These are phyloP conservation scores for Orthonevra nobilis DNA, from an alignment of 2,888 invertebrate species.

Conservation along the genomic window DNA sequence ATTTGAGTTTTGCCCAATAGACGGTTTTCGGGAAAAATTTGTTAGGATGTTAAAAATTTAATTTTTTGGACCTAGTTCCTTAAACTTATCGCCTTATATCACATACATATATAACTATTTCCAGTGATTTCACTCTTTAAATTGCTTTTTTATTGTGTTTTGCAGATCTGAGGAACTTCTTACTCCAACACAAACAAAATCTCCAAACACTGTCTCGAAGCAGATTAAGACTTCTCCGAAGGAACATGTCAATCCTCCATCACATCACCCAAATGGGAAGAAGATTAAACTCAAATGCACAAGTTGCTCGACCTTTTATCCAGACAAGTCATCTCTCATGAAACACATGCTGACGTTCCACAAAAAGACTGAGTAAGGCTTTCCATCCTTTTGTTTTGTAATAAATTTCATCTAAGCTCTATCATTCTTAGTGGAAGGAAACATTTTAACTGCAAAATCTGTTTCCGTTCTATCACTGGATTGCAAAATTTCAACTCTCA, in stretches of 20 bases:
- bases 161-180: conserved; percentile 44
- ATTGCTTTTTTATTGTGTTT: too few relatives aligned
- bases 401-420: not conserved
- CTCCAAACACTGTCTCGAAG: conserved; percentile 43
- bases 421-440: conserved; percentile 49
- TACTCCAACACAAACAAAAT: conserved; percentile 23
- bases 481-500: conserved; percentile 63
- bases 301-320: conserved; percentile 59
- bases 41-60: too few relatives aligned
- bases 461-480: conserved; percentile 61
- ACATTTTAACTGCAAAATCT: conserved; percentile 63
- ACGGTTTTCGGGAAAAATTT: too few relatives aligned
- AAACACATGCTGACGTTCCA: conserved; percentile 59
- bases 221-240: conserved; percentile 27
- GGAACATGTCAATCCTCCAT: conserved; percentile 6
- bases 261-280: conserved; percentile 51
- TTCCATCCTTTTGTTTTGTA: not conserved
- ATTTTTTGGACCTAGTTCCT: too few relatives aligned
- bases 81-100: too few relatives aligned
- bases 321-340: conserved; percentile 63
- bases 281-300: conserved; percentile 56
- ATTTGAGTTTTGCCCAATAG: too few relatives aligned
- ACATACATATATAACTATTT: too few relatives aligned
- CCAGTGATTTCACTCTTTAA: too few relatives aligned
- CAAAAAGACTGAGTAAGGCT: conserved; percentile 59